Evolutionary conservation across 2,888 invertebrate species (phyloP), one percentile per base, ranked within the genome.

Genomic region (Thera obeliscata): DNA sequence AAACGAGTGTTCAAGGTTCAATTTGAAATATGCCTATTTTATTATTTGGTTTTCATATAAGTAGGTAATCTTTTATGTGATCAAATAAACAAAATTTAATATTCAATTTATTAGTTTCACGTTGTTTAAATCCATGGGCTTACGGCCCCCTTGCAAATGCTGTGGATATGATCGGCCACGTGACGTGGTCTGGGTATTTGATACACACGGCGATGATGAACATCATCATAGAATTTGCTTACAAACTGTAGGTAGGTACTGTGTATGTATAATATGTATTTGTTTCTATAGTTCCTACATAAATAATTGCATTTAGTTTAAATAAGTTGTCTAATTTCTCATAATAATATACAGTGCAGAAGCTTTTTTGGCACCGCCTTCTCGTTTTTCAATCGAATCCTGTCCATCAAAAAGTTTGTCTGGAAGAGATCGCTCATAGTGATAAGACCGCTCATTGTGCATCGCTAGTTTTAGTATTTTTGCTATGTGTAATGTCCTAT

Each of bases 141-240:
- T 80, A 77, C 72, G 67, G 70, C 52, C 61, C 77, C 86, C 83
- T 81, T 75, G 74, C 74, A 66, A 79, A 83, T 78, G 80, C 76
- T 80, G 74, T 78, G 78, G 79, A 81, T 77, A 78, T 74, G 78
- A 81, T 79, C 79, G 69, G 84, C 75, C 82, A 82, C 83, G 83
- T 80, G 85, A 81, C 82, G 78, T 83, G 80, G 78, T 76, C 69
- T 75, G 81, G 73, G 64, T 74, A 65, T 69, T 62, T 71, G 64
- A 75, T 74, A 88, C 86, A 86, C 75, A 88, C 81, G 11, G 74
- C 52, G 33, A 9, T 52, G 7, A 2, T 52, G 33, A 46, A 9
- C 9, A 9, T 2, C 43, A 46, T 7, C 9, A 46, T 46, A 9
- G 8, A 2, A 9, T 46, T 0, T 7, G 22, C 22, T 22, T 1